Evolutionary conservation across 2,797 vertebrate genomes (phyloP).

Genomic region (Pachyuromys duprasi): DNA sequence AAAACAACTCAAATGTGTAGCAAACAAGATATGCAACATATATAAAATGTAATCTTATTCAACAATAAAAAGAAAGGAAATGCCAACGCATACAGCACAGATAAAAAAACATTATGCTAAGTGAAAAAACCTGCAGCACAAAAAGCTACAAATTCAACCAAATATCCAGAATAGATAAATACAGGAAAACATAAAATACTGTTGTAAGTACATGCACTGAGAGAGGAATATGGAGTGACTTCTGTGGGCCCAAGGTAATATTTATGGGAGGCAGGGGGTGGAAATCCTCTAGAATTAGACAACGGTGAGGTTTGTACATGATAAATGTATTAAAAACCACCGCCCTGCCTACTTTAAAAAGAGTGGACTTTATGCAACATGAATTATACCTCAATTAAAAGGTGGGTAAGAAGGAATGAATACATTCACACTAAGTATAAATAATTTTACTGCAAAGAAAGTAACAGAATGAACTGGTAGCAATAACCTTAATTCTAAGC

Average conservation of each 20-base stretch:
- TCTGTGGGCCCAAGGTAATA: background rate
- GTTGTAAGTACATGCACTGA: background rate
- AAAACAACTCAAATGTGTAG: background rate
- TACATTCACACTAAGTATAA: background rate
- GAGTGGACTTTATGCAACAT: background rate
- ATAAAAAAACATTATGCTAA: constrained; percentile 19
- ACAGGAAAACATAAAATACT: background rate
- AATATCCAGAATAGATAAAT: background rate
- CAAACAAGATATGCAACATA: background rate
- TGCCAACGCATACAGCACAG: background rate
- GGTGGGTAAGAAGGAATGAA: background rate
- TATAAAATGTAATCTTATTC: background rate
- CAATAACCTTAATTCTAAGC: background rate
- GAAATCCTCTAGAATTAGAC: background rate
- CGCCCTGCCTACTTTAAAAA: background rate
- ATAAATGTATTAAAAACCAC: background rate
- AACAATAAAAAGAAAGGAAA: background rate
- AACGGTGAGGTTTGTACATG: background rate
- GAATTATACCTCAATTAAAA: constrained; percentile 3
- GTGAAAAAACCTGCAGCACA: background rate
- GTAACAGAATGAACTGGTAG: background rate
- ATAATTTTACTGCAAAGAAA: background rate
- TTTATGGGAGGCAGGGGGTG: background rate
- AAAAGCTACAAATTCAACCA: background rate
- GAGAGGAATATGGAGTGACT: background rate